Evolutionary conservation across 2,113 vertebrate genomes (phyloP).

Genomic region (Diphyllodes magnificus): DNA sequence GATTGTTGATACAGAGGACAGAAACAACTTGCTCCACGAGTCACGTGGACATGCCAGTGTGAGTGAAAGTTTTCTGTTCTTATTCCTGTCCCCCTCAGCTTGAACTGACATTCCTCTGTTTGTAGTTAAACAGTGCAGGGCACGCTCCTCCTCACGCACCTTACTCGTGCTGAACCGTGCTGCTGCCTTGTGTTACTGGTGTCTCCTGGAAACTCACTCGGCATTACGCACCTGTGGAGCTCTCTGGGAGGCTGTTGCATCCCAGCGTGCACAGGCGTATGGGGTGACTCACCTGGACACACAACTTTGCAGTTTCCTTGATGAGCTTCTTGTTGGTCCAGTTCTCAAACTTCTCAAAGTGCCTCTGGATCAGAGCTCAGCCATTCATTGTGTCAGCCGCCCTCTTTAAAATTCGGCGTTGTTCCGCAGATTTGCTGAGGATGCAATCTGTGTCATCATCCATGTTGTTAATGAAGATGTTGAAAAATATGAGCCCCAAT

Average conservation of each 20-base stretch:
- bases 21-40: not conserved
- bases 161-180: rapidly evolving
- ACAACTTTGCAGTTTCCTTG: not conserved
- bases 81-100: not conserved
- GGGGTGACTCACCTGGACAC: not conserved
- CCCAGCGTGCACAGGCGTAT: rapidly evolving
- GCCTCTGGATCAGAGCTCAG: not conserved
- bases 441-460: not conserved
- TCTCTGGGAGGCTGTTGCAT: rapidly evolving
- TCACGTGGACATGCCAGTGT: rapidly evolving
- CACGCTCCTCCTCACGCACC: rapidly evolving
- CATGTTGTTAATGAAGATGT: not conserved
- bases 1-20: not conserved
- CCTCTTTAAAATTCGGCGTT: not conserved
- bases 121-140: not conserved
- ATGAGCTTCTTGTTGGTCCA: not conserved
- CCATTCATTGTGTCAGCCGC: not conserved
- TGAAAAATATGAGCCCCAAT: not conserved
- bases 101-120: not conserved
- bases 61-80: not conserved
- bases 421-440: not conserved
- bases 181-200: not conserved
- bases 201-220: not conserved
- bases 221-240: not conserved
- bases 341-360: not conserved